These are phyloP conservation scores for Haliclystus octoradiatus DNA, from an alignment of 30 jellyfish, hydroid and myxozoan genomes.

Conservation along the genomic window DNA sequence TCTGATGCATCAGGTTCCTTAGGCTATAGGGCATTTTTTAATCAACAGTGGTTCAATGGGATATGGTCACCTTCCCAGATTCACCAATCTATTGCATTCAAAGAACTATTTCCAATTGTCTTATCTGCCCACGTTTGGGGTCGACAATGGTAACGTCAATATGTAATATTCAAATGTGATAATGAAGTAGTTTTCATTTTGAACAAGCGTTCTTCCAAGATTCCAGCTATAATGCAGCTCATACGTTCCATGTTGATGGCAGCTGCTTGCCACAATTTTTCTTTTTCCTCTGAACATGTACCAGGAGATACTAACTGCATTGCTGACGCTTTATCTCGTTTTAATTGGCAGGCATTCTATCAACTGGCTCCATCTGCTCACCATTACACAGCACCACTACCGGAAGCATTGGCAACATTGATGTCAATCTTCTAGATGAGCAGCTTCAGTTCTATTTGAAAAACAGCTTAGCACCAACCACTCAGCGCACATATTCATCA, in stretches of 20 bases:
- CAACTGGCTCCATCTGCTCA: background rate
- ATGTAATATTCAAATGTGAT: background rate
- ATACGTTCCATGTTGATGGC: background rate
- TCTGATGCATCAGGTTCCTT: constrained; percentile 11
- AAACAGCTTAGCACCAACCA: constrained; percentile 1
- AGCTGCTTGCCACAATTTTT: background rate
- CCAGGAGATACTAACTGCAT: background rate
- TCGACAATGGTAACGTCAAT: background rate
- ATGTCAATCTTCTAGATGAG: background rate
- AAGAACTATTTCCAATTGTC: constrained; percentile 12
- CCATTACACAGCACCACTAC: background rate
- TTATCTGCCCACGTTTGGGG: constrained; percentile 18
- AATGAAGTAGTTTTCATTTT: constrained; percentile 1
- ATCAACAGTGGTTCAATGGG: constrained; percentile 2
- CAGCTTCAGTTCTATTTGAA: background rate
- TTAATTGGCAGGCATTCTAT: constrained; percentile 5
- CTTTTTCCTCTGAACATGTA: background rate
- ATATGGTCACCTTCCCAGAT: background rate
- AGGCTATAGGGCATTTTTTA: constrained; percentile 1
- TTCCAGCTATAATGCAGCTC: background rate
- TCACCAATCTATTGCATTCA: background rate
- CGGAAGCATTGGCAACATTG: no score
- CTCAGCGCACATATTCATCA: constrained; percentile 2
- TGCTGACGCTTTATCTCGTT: constrained; percentile 16
- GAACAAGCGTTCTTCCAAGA: background rate